Base-by-base conservation (phyloP, 1,140 invertebrate species). In the Aphidius gifuensis region DNA sequence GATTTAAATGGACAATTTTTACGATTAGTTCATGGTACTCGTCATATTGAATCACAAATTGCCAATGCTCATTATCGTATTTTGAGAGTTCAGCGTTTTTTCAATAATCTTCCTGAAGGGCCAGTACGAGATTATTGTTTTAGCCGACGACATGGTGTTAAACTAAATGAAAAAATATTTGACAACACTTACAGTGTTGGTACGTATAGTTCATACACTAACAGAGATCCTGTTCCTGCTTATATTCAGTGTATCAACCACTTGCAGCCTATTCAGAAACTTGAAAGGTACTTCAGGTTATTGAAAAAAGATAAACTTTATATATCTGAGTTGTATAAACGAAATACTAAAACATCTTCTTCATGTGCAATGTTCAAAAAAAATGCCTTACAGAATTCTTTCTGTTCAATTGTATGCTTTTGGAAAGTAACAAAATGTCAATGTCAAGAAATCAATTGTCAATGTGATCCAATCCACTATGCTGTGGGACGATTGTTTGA, bases 1-100 rank as follows among this genome's bases (percentile, higher is more conserved):
- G 62, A 71, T 54, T 58, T 71, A 21, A 68, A 71, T 62, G 66
- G 64, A 0, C 56, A 66, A 64, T 44, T 68, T 1, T 64, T 69
- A 16, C 64, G 51, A 56, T 40, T 60, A 1, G 48, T 71, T 9
- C 70, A 69, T 49, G 70, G 65, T 5, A 69, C 68, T 3, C 8
- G 61, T 11, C 64, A 65, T 44, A 63, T 71, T 42, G 66, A 62
- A 51, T 64, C 66, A 7, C 68, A 71, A 62, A 58, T 68, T 9
- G 62, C 62, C 42, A 65, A 50, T 6, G 16, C 49, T 8, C 68
- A 69, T 43, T 47, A 9, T 44, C 59, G 58, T 45, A 40, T 63
- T 38, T 49, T 68, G 44, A 66, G 64, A 53, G 60, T 68, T 55
- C 21, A 49, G 16, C 47, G 40, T 46, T 65, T 50, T 32, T 44